Evolutionary conservation across 2,797 vertebrate genomes (phyloP).

Genomic region (Ceryle rudis): DNA sequence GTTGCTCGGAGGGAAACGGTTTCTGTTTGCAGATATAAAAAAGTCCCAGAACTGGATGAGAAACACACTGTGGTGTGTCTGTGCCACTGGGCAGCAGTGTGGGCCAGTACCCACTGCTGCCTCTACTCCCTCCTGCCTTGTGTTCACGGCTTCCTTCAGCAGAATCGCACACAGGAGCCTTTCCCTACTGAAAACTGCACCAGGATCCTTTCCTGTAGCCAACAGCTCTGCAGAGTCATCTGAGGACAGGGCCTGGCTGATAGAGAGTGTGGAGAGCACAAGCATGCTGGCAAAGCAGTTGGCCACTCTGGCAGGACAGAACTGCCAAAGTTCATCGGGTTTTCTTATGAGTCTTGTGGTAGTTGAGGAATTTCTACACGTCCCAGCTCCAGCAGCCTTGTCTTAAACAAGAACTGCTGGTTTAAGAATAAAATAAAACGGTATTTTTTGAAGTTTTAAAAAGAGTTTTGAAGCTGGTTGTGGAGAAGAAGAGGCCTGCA

Average conservation of each 20-base stretch:
- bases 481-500: constrained; percentile 4
- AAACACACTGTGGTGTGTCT: neutral
- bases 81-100: accelerated
- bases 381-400: neutral
- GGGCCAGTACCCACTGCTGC: neutral
- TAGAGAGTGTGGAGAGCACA: neutral
- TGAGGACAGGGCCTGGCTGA: neutral
- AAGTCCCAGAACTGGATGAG: neutral
- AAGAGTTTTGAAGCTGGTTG: neutral
- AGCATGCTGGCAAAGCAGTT: neutral
- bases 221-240: neutral
- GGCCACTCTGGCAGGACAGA: neutral
- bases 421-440: neutral
- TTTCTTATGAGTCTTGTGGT: constrained; percentile 5
- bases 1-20: neutral
- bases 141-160: neutral
- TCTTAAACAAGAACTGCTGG: neutral
- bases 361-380: neutral
- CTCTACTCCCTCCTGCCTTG: neutral
- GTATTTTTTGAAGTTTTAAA: neutral
- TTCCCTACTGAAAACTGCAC: neutral
- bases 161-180: accelerated
- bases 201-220: neutral
- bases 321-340: neutral
- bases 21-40: neutral